These are phyloP conservation scores for Misgurnus mizolepis DNA, from an alignment of 2,113 vertebrate species.

Conservation along the genomic window DNA sequence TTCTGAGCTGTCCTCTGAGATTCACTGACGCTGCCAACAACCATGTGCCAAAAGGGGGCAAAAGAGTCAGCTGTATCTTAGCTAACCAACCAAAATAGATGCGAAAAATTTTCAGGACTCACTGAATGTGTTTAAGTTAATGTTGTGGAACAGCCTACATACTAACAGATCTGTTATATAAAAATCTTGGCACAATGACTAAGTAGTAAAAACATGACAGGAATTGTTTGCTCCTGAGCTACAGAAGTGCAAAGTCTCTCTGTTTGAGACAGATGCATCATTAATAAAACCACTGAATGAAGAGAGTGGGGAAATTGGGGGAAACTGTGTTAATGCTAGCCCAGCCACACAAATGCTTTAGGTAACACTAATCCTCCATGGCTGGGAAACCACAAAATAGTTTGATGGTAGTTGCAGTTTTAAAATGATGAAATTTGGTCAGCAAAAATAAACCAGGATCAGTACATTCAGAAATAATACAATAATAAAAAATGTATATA, in stretches of 20 bases:
- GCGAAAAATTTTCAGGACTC: not conserved
- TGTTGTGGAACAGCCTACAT: not conserved
- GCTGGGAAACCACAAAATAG: conserved; percentile 43
- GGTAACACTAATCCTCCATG: conserved; percentile 29
- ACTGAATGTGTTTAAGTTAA: not conserved
- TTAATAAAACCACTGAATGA: conserved; percentile 9
- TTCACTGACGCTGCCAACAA: conserved; percentile 51
- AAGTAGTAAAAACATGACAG: not conserved
- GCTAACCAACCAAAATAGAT: too few relatives aligned
- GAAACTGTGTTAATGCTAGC: conserved; percentile 41
- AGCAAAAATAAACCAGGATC: not conserved
- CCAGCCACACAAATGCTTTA: conserved; percentile 18
- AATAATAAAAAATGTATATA: too few relatives aligned
- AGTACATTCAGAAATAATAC: too few relatives aligned
- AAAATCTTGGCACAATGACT: not conserved
- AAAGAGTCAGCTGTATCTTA: too few relatives aligned
- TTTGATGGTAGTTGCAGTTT: conserved; percentile 14
- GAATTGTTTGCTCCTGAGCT: not conserved
- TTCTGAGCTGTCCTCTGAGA: conserved; percentile 30
- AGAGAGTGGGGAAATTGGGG: conserved; percentile 3
- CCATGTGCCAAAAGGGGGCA: conserved; percentile 33
- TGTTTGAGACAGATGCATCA: conserved; percentile 1
- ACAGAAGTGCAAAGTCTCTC: not conserved
- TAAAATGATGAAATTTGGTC: not conserved
- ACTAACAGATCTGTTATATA: not conserved